These are phyloP conservation scores for Achroia grisella DNA, from an alignment of 1,140 invertebrate species.

Conservation along the genomic window DNA sequence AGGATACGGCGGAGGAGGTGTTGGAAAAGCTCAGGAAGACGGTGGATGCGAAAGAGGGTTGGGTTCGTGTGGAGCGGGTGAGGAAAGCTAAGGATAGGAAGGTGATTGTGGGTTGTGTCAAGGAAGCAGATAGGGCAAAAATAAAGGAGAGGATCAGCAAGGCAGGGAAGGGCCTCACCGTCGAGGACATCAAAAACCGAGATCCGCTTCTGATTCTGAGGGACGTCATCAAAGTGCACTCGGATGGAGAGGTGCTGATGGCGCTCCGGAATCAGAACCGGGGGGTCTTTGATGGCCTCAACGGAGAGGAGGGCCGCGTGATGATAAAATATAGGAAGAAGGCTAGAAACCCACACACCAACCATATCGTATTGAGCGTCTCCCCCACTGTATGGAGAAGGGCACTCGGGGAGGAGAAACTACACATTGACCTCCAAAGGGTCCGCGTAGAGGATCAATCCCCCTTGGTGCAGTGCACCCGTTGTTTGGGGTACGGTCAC, in stretches of 20 bases:
- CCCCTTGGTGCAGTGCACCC: too few species aligned
- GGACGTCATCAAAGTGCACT: too few species aligned
- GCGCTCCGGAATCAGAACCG: conserved; percentile 12
- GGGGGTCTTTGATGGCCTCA: conserved; percentile 1
- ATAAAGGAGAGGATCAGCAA: conserved; percentile 8
- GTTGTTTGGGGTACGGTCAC: conserved; percentile 19
- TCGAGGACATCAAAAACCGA: too few species aligned
- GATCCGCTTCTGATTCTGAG: conserved; percentile 13
- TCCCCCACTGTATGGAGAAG: conserved; percentile 11
- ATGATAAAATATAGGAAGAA: conserved; percentile 9
- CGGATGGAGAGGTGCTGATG: conserved; percentile 13
- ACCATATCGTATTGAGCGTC: conserved; percentile 7
- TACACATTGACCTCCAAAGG: conserved; percentile 13
- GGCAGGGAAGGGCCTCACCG: too few species aligned
- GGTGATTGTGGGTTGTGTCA: conserved; percentile 13
- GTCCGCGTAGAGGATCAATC: too few species aligned
- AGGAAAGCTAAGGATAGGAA: conserved; percentile 18
- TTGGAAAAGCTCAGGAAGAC: too few species aligned
- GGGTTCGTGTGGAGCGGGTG: too few species aligned
- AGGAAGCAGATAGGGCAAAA: conserved; percentile 8
- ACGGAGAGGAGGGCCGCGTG: background rate
- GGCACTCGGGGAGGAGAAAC: background rate
- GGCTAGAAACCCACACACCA: conserved; percentile 8
- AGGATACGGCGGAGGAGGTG: too few species aligned
- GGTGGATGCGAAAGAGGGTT: too few species aligned